These are phyloP conservation scores for Pelusios castaneus DNA, from an alignment of 2,113 vertebrate species.

Conservation along the genomic window DNA sequence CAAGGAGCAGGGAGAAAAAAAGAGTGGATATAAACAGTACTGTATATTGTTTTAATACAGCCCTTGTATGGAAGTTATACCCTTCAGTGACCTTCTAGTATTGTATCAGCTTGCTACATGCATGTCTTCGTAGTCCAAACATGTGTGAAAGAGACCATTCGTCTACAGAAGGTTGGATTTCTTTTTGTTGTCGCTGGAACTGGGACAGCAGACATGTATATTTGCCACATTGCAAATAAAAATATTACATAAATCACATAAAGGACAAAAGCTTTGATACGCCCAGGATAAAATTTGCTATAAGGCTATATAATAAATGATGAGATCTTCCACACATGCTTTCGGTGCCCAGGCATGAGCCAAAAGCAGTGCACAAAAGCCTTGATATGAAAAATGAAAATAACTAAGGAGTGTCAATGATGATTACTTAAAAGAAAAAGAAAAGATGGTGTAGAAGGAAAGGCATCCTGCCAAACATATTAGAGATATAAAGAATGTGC, in stretches of 20 bases:
- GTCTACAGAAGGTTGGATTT: conserved; percentile 80
- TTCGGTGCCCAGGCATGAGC: conserved; percentile 78
- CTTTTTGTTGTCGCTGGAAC: conserved; percentile 82
- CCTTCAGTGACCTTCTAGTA: conserved; percentile 87
- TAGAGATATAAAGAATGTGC: conserved; percentile 81
- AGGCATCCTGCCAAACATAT: conserved; percentile 83
- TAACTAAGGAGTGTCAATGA: conserved; percentile 61
- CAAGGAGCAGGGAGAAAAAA: conserved; percentile 74
- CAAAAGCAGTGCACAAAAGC: conserved; percentile 88
- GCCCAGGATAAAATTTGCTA: conserved; percentile 68
- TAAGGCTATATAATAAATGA: conserved; percentile 80
- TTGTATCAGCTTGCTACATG: conserved; percentile 86
- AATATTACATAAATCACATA: conserved; percentile 77
- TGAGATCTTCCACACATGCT: conserved; percentile 81
- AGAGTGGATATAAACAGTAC: conserved; percentile 77
- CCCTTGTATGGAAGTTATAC: conserved; percentile 86
- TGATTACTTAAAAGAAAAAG: conserved; percentile 63
- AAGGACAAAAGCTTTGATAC: conserved; percentile 77
- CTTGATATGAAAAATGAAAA: conserved; percentile 75
- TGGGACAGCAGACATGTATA: conserved; percentile 76
- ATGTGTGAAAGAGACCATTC: conserved; percentile 88
- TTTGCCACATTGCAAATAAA: conserved; percentile 80
- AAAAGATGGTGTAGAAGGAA: conserved; percentile 64
- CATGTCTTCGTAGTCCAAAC: conserved; percentile 92
- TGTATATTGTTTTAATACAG: conserved; percentile 85